A percentile compares a stretch with the other conserved stretches of the same genome.
These are phyloP conservation scores for Archilochus colubris DNA, from an alignment of 2,113 vertebrate species.

Conservation along the genomic window DNA sequence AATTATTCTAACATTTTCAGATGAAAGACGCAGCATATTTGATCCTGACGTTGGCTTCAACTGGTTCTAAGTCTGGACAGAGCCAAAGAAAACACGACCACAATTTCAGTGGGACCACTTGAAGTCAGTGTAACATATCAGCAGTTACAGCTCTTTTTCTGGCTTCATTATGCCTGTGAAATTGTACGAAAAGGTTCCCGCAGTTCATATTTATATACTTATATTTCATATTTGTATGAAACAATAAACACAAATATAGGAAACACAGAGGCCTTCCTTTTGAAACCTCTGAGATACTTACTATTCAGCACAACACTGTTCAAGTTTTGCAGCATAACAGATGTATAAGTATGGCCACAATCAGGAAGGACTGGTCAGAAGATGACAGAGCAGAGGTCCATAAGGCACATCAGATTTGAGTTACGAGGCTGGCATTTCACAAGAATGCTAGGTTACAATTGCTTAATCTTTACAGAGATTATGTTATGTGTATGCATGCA, in stretches of 20 bases:
- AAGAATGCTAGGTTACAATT: background rate
- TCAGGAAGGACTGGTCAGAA: background rate
- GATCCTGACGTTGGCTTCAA: background rate
- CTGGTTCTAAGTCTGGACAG: background rate
- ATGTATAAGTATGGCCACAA: background rate
- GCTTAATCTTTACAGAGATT: background rate
- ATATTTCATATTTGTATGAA: background rate
- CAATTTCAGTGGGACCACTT: background rate
- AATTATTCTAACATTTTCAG: background rate
- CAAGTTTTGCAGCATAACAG: background rate
- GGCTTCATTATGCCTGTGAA: background rate
- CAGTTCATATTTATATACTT: background rate
- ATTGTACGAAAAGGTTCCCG: background rate
- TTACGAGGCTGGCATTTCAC: background rate
- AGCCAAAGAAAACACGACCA: conserved; percentile 46
- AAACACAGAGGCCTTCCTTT: background rate
- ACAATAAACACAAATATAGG: background rate
- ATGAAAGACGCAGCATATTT: conserved; percentile 12
- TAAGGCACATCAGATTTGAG: background rate
- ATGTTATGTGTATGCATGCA: background rate
- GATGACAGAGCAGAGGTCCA: background rate
- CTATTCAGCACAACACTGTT: background rate
- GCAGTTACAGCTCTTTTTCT: background rate
- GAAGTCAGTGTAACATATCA: background rate
- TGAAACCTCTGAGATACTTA: background rate